Conservation (phyloP, 1,140 invertebrate genomes). For the Anastrepha obliqua region DNA sequence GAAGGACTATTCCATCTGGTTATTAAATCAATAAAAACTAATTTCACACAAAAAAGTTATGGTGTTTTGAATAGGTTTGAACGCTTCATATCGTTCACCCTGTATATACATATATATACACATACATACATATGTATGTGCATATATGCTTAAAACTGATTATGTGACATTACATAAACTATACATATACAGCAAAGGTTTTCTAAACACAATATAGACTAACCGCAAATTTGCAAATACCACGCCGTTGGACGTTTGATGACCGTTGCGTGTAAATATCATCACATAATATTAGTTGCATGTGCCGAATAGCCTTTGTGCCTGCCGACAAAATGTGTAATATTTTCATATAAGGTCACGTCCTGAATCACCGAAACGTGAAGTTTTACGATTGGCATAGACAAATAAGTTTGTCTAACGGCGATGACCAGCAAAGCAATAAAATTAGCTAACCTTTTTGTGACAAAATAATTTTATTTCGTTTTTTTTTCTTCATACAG, state of each 20-base stretch:
- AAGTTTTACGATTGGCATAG: background rate
- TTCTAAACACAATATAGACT: background rate
- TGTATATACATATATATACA: no score
- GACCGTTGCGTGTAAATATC: background rate
- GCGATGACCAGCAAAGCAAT: background rate
- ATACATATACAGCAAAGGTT: background rate
- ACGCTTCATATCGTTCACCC: no score
- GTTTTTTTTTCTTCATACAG: background rate
- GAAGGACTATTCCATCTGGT: no score
- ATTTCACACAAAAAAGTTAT: no score
- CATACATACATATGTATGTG: no score
- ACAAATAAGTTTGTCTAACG: background rate
- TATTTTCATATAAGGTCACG: slow-evolving; percentile 8
- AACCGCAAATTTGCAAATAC: background rate
- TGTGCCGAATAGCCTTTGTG: background rate
- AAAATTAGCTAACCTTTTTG: slow-evolving; percentile 25
- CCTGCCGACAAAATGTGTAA: background rate
- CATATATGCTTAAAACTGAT: no score
- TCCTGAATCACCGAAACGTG: slow-evolving; percentile 21
- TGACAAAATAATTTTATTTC: slow-evolving; percentile 25
- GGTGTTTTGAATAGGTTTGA: no score
- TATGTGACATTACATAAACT: background rate
- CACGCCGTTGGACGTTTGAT: background rate
- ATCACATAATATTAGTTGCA: background rate
- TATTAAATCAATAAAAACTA: no score